Conservation (phyloP, 2,113 vertebrate species). For the Sylvia atricapilla region DNA sequence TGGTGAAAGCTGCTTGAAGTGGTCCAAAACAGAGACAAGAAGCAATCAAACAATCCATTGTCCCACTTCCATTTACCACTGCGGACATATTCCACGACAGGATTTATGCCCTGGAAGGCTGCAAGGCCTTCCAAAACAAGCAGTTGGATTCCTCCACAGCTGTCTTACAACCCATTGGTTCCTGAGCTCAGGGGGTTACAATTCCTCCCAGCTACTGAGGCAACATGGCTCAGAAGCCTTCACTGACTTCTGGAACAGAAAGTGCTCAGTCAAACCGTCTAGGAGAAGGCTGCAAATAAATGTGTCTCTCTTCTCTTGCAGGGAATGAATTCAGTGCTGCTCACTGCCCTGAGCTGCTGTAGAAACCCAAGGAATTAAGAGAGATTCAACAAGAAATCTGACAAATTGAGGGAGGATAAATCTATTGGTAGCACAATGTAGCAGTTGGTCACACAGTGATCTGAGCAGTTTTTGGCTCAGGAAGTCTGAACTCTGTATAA, state of each 20-base stretch:
- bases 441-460: slow-evolving; percentile 29
- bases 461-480: slow-evolving; percentile 1
- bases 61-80: neutral
- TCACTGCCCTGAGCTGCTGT: neutral
- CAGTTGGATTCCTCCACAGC: neutral
- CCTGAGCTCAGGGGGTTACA: neutral
- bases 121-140: neutral
- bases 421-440: neutral
- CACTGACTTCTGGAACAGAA: neutral
- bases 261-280: neutral
- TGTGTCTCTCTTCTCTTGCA: neutral
- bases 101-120: neutral
- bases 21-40: neutral
- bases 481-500: neutral
- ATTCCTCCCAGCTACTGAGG: neutral
- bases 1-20: neutral
- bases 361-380: neutral
- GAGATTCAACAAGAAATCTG: neutral
- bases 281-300: neutral
- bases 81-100: neutral
- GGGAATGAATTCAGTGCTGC: neutral
- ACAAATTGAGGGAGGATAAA: neutral
- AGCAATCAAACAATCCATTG: neutral
- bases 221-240: neutral
- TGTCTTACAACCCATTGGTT: accelerated